Percentiles rank a stretch among this genome's conserved stretches.
Conservation (phyloP, 2,888 invertebrate species). For the Aquatica leii region DNA sequence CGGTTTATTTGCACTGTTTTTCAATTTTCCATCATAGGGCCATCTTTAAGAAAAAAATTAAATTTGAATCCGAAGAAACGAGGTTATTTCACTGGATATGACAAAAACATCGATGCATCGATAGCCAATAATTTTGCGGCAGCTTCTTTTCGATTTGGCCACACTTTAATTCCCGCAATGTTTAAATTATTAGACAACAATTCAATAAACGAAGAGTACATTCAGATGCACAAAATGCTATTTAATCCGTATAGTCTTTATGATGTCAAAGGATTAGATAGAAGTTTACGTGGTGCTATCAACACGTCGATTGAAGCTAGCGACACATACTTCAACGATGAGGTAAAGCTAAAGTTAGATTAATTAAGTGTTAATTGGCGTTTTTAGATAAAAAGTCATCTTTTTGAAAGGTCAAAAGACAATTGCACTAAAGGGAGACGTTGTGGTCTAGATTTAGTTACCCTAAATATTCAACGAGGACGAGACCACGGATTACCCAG, state of each 20-base stretch:
- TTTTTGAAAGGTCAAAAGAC: constrained; percentile 67
- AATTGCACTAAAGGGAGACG: constrained; percentile 45
- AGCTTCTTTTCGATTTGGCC: constrained; percentile 89
- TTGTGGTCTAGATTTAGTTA: constrained; percentile 82
- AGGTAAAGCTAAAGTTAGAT: constrained; percentile 60
- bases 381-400: constrained; percentile 70
- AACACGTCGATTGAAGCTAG: constrained; percentile 69
- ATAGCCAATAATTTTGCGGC: constrained; percentile 87
- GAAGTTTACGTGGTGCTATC: constrained; percentile 72
- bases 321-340: constrained; percentile 69
- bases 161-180: constrained; percentile 81
- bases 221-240: constrained; percentile 80
- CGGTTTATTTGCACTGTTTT: no score
- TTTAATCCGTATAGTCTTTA: constrained; percentile 83
- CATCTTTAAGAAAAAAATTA: constrained; percentile 64
- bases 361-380: background rate
- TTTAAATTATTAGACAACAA: constrained; percentile 71
- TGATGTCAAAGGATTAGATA: constrained; percentile 67
- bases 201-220: constrained; percentile 64
- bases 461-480: constrained; percentile 88
- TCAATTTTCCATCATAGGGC: no score
- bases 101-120: constrained; percentile 73
- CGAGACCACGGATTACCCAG: constrained; percentile 87
- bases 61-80: constrained; percentile 63
- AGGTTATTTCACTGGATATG: constrained; percentile 68